Percentiles rank a stretch among this genome's conserved stretches.
Conservation (phyloP, 2,113 vertebrate species). For the Rafetus swinhoei region DNA sequence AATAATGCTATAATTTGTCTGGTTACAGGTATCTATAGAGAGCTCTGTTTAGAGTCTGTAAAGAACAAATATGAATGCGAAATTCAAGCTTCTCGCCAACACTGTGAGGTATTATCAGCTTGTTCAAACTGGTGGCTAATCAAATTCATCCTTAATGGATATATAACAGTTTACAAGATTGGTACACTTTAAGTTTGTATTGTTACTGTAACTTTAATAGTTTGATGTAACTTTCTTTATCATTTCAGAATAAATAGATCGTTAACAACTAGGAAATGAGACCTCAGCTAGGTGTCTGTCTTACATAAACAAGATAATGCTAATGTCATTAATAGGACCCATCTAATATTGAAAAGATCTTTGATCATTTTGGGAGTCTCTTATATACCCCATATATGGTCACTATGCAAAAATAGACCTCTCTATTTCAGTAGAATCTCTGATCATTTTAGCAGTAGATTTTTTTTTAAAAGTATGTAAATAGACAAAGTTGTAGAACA, state of each 20-base stretch:
- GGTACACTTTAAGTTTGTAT: neutral
- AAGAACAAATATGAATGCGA: constrained; percentile 99
- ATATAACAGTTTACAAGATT: neutral
- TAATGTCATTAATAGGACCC: constrained; percentile 1
- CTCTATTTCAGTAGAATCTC: neutral
- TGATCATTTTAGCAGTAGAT: neutral
- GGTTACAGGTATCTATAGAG: constrained; percentile 93
- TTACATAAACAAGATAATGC: neutral
- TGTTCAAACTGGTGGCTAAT: constrained; percentile 48
- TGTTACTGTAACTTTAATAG: constrained; percentile 2
- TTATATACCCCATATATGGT: neutral
- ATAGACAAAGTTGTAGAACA: no score
- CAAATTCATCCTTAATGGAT: constrained; percentile 45
- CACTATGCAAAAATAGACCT: neutral
- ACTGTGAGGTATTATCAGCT: constrained; percentile 91
- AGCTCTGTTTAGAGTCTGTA: constrained; percentile 95
- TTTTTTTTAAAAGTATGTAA: neutral
- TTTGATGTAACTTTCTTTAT: neutral
- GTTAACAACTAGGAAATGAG: neutral
- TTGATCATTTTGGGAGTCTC: neutral
- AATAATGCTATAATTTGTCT: constrained; percentile 66
- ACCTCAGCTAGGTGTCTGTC: neutral
- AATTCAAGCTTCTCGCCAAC: constrained; percentile 96
- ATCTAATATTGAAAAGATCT: neutral
- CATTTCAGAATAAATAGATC: neutral